Base-by-base conservation (phyloP, 1,140 invertebrate species). In the Ceratina japonica region DNA sequence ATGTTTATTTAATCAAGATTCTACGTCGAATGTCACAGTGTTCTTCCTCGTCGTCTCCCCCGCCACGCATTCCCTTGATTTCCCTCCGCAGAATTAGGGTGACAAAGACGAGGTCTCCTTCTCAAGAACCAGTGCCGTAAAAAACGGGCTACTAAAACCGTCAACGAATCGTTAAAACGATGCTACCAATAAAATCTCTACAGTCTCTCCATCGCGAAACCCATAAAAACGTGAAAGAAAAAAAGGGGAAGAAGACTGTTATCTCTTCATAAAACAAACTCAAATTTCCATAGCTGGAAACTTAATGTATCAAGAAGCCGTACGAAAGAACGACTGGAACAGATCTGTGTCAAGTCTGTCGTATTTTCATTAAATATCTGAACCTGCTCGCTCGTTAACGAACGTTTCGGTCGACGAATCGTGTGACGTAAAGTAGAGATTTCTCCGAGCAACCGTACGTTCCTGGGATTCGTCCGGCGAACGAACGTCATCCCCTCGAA, bases 401-500 rank as follows among this genome's bases (percentile, higher is more conserved):
- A 73, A 73, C 59, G 61, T 58, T 73, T 72, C 51, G 22, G 64
- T 73, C 75, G 68, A 31, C 58, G 44, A 54, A 78, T 78, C 61
- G 76, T 72, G 44, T 73, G 44, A 56, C 59, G 54, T 24, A 58
- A n/a, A 13, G n/a, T 3, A 22, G 71, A 59, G 61, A 62, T 63
- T 63, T 78, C 63, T 62, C 56, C 37, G 78, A 68, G 69, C 68
- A 81, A 70, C 56, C 54, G 79, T 85, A 83, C 85, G 84, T 77
- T 84, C 73, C 85, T 83, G 85, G 68, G 61, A 78, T 88, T 86
- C 87, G 83, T 89, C 87, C 82, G 86, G 81, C 75, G 75, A 76
- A 76, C 86, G 81, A 86, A 86, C 86, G 85, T 87, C 87, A 88
- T 87, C 88, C 89, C 89, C 89, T 87, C 86, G 87, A 81, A 87